Evolutionary conservation across 2,888 invertebrate genomes (phyloP).

Genomic region (Pachycephus smyrnensis): DNA sequence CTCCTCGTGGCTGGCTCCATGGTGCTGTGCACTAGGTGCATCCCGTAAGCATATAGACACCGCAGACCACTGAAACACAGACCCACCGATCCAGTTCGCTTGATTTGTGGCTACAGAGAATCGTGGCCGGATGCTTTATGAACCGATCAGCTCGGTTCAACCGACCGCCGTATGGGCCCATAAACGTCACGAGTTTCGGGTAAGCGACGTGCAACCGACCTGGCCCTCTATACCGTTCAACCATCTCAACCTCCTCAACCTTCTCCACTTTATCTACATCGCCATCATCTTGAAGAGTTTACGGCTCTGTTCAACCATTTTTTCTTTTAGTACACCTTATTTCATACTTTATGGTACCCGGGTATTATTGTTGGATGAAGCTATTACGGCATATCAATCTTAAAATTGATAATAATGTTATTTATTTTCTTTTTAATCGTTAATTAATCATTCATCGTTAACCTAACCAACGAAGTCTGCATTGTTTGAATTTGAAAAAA

Average conservation of each 20-base stretch:
- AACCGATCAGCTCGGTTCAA: constrained; percentile 52
- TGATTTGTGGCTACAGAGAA: constrained; percentile 56
- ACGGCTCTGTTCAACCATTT: not conserved
- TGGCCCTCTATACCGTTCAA: not conserved
- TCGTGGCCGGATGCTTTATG: constrained; percentile 53
- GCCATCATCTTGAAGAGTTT: not conserved
- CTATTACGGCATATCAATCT: not conserved
- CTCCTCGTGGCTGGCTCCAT: not conserved
- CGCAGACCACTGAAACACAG: constrained; percentile 18
- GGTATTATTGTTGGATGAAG: not conserved
- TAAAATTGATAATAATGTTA: not conserved
- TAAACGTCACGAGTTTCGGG: constrained; percentile 54
- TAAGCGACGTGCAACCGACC: constrained; percentile 34
- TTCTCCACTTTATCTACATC: not conserved
- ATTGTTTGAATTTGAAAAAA: not conserved
- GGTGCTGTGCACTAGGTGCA: not conserved
- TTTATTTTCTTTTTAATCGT: not conserved
- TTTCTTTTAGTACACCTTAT: not conserved
- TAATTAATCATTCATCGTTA: not conserved
- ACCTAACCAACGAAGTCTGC: not conserved
- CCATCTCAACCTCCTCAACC: not conserved
- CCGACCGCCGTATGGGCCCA: constrained; percentile 45
- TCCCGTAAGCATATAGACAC: constrained; percentile 15
- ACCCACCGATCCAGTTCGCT: constrained; percentile 39
- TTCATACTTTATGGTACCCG: not conserved